Conservation (phyloP, 2,113 vertebrate genomes). For the Brachypodius melanocephalos region DNA sequence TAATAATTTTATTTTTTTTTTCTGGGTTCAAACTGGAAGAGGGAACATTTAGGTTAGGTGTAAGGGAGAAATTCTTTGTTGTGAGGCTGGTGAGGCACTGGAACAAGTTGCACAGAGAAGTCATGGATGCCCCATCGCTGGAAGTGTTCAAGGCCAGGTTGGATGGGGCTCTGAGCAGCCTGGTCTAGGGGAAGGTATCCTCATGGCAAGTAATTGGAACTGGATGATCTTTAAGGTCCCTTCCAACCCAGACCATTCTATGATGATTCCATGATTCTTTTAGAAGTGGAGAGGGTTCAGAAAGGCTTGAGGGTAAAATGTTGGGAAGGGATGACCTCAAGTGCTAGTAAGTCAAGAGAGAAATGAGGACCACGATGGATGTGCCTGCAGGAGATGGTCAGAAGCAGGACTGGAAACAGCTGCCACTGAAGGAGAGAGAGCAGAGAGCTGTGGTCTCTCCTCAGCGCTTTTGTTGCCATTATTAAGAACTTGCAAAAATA, state of each 20-base stretch:
- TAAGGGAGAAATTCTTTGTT: not conserved
- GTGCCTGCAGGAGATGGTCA: not conserved
- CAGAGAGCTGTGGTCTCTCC: not conserved
- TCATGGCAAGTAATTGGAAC: not conserved
- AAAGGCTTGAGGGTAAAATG: not conserved
- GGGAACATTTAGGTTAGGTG: not conserved
- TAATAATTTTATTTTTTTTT: not conserved
- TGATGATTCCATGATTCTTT: not conserved
- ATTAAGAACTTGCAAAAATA: slow-evolving; percentile 6
- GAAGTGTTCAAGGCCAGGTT: not conserved
- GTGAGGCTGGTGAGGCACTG: not conserved
- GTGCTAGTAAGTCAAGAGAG: not conserved
- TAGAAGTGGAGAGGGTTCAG: not conserved
- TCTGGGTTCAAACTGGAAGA: not conserved
- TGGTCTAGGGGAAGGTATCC: not conserved
- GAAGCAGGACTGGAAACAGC: not conserved
- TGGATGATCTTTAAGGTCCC: not conserved
- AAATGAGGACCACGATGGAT: not conserved
- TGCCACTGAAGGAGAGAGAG: not conserved
- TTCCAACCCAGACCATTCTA: not conserved
- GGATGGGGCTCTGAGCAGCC: not conserved
- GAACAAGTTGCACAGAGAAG: not conserved
- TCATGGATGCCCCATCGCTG: not conserved
- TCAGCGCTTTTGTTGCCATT: not conserved
- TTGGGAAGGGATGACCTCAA: not conserved